Conservation (phyloP, 2,113 vertebrate species). For the Cinclus cinclus region DNA sequence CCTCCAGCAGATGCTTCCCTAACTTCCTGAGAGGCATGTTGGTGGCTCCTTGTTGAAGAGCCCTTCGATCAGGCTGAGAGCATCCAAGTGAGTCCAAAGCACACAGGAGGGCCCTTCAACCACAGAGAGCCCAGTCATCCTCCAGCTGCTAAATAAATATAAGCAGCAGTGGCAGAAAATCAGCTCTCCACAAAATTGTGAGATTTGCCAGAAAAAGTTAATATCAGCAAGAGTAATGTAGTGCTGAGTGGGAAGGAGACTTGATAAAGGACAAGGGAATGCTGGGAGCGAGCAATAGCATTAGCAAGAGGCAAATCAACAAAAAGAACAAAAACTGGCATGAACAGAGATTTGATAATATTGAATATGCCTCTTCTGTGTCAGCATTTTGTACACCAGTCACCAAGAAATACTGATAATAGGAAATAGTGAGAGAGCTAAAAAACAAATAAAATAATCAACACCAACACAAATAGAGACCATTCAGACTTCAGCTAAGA, state of each 20-base stretch:
- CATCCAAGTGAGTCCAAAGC: slow-evolving; percentile 25
- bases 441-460: background rate
- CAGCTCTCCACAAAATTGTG: background rate
- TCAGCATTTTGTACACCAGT: background rate
- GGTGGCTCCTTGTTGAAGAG: slow-evolving; percentile 36
- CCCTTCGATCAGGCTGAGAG: slow-evolving; percentile 23
- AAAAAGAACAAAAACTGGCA: background rate
- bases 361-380: background rate
- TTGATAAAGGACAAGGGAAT: background rate
- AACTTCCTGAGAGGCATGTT: background rate
- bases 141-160: slow-evolving; percentile 42
- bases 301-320: background rate
- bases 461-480: background rate
- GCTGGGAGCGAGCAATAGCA: background rate
- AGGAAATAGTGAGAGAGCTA: background rate
- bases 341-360: background rate
- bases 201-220: slow-evolving; percentile 14
- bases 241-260: background rate
- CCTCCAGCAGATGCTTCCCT: background rate
- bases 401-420: background rate
- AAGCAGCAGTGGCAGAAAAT: slow-evolving; percentile 8
- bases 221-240: background rate
- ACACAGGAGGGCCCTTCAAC: slow-evolving; percentile 43
- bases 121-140: background rate
- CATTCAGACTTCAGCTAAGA: background rate